Evolutionary conservation across 2,797 vertebrate species (phyloP).

Genomic region (Borostomias antarcticus): DNA sequence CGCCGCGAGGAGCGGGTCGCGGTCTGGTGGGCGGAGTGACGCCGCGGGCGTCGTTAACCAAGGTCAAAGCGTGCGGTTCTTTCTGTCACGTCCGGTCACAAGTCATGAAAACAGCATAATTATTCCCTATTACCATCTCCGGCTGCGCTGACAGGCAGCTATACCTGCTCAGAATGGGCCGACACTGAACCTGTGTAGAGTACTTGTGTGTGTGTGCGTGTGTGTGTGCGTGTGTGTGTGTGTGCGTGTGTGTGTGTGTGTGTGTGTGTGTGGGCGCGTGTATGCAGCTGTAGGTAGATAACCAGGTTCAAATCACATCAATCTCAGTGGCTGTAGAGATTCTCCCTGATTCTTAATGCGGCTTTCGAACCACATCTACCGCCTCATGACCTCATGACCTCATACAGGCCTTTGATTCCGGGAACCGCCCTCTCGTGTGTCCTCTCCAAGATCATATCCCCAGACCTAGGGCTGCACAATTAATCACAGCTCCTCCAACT

Average conservation of each 20-base stretch:
- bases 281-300: too few species aligned
- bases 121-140: not conserved
- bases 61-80: not conserved
- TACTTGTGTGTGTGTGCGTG: not conserved
- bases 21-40: not conserved
- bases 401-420: too few species aligned
- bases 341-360: too few species aligned
- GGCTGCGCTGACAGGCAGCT: not conserved
- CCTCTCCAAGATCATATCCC: too few species aligned
- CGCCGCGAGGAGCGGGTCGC: not conserved
- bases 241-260: not conserved
- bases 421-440: too few species aligned
- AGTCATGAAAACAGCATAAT: not conserved
- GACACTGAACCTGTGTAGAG: not conserved
- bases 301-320: too few species aligned
- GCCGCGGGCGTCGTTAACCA: not conserved
- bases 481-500: too few species aligned
- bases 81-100: not conserved
- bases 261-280: slow-evolving; percentile 1
- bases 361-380: too few species aligned
- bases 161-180: not conserved
- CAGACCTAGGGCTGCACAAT: too few species aligned
- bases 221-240: not conserved
- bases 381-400: too few species aligned
- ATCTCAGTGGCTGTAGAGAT: too few species aligned